Percentiles rank a stretch among this genome's conserved stretches.
These are phyloP conservation scores for Oithona nana DNA, from an alignment of 2,888 invertebrate species.

Conservation along the genomic window DNA sequence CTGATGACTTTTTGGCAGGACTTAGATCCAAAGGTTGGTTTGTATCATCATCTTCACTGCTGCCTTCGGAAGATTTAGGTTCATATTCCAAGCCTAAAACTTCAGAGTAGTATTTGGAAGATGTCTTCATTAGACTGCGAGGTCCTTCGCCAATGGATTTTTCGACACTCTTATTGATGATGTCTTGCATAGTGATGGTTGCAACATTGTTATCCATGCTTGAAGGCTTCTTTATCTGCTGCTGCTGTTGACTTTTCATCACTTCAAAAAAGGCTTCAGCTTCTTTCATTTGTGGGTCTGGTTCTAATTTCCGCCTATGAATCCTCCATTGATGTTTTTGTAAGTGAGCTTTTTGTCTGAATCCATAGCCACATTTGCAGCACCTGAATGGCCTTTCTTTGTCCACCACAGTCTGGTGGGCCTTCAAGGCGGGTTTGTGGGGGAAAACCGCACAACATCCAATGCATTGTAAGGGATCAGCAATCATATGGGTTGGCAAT, in stretches of 20 bases:
- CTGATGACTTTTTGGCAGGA: background rate
- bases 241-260: no score
- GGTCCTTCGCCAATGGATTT: background rate
- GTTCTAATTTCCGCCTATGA: background rate
- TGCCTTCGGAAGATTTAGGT: background rate
- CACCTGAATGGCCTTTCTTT: conserved; percentile 21
- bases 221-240: no score
- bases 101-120: background rate
- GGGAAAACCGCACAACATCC: conserved; percentile 5
- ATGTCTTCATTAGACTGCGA: background rate
- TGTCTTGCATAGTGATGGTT: conserved; percentile 7
- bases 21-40: background rate
- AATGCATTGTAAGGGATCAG: conserved; percentile 11
- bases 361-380: conserved; percentile 21
- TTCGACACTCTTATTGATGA: conserved; percentile 2
- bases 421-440: conserved; percentile 9
- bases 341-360: conserved; percentile 21
- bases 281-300: background rate
- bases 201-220: background rate
- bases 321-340: conserved; percentile 21
- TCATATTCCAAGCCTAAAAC: background rate
- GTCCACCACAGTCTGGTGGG: background rate
- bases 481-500: conserved; percentile 1
- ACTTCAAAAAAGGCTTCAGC: background rate
- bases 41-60: no score